Evolutionary conservation across 2,888 invertebrate genomes (phyloP).

Genomic region (Acanthosepion pharaonis): DNA sequence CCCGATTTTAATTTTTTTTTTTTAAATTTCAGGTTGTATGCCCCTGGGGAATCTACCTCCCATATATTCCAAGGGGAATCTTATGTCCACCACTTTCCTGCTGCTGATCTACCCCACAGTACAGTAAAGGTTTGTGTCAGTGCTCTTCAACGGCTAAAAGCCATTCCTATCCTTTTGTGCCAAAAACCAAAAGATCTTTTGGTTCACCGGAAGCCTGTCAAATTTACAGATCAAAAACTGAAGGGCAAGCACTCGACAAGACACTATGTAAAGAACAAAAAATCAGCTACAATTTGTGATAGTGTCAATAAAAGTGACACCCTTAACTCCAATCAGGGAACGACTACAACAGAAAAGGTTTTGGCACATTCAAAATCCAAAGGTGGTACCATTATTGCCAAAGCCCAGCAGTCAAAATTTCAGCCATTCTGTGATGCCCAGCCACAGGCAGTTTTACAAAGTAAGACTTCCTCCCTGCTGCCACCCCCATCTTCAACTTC

Average conservation of each 20-base stretch:
- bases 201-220: neutral
- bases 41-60: constrained; percentile 81
- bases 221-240: neutral
- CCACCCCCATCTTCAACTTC: neutral
- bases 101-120: constrained; percentile 57
- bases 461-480: neutral
- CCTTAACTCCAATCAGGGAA: neutral
- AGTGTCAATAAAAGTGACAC: neutral
- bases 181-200: constrained; percentile 40
- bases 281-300: constrained; percentile 39
- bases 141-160: constrained; percentile 68
- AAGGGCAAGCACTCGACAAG: neutral
- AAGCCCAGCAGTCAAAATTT: constrained; percentile 36
- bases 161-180: constrained; percentile 55
- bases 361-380: constrained; percentile 24
- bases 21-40: constrained; percentile 76
- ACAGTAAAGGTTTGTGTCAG: constrained; percentile 78
- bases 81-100: constrained; percentile 69
- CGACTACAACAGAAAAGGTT: neutral
- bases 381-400: neutral
- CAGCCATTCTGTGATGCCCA: neutral
- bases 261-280: neutral
- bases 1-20: neutral
- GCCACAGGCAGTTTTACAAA: neutral
- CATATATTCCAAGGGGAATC: constrained; percentile 75